Base-by-base conservation (phyloP, 2,113 vertebrate genomes). In the Cephalophus harveyi region DNA sequence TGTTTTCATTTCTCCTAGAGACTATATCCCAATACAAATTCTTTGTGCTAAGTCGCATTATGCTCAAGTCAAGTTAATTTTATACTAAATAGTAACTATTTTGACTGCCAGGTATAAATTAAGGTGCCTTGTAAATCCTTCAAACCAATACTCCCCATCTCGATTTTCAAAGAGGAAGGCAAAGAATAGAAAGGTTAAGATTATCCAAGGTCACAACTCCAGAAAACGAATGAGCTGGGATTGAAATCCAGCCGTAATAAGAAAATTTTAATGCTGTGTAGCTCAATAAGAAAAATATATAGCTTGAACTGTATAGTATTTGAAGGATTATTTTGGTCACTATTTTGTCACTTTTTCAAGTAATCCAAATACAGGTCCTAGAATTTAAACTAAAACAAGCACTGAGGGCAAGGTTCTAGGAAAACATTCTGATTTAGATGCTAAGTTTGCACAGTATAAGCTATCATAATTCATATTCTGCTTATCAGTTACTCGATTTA, bases 401-500 rank as follows among this genome's bases (percentile, higher is more conserved):
- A 48, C 23, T 3, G 64, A 17, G 1, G 12, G 14, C 76, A 89
- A 36, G 4, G 2, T 95, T 88, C 57, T 86, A 14, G 40, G 8
- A 87, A 92, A 83, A 36, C 14, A 88, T 21, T 36, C 2, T 84
- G 40, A 86, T 28, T 94, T 40, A 46, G 57, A 84, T 55, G 64
- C 14, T 55, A 54, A 59, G 3, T 67, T 59, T 91, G 25, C 60
- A 87, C 21, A 87, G 3, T 71, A 64, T 91, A 93, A 79, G 23
- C 62, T 95, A 74, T 94, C 78, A 87, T 19, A 93, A 96, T 97
- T 91, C 82, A 91, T 84, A 64, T 83, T 91, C 55, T 94, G 79
- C 78, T 95, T 92, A 89, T 84, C 86, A 52, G 57, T 96, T 94
- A 91, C 86, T 87, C 83, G 50, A 62, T 79, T 91, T 95, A 96